phyloP scores from a whole-genome alignment of 2,113 vertebrate species.

The Pseudonaja textilis region DNA sequence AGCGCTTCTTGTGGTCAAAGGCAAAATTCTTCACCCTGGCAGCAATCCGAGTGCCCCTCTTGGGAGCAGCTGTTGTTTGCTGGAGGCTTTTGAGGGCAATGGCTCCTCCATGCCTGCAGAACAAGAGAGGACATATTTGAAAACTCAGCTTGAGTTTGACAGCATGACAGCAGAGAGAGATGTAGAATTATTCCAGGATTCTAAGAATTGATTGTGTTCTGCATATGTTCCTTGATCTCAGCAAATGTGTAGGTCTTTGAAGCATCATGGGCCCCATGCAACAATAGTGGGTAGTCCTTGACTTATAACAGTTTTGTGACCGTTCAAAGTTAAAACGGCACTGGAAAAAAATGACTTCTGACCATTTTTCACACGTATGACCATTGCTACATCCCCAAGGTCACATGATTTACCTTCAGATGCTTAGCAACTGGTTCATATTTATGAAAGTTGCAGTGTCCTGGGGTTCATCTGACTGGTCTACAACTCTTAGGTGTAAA shows the following conservation, averaged over 20 bases:
- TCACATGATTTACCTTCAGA: neutral
- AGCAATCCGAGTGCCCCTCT: slow-evolving; percentile 83
- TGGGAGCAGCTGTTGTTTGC: slow-evolving; percentile 27
- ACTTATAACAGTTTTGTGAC: neutral
- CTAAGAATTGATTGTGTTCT: neutral
- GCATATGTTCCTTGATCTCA: neutral
- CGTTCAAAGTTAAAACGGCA: neutral
- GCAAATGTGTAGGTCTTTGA: neutral
- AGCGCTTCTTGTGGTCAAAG: slow-evolving; percentile 87
- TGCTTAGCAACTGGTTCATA: neutral
- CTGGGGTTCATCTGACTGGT: neutral
- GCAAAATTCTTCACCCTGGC: slow-evolving; percentile 91
- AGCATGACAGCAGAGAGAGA: neutral
- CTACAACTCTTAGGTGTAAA: neutral
- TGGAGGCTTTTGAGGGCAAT: neutral
- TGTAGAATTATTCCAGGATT: neutral
- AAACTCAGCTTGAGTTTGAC: neutral
- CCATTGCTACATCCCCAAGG: neutral
- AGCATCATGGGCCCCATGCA: neutral
- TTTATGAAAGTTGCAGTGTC: neutral
- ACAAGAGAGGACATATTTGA: neutral
- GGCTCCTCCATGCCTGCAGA: neutral
- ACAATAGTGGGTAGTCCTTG: neutral
- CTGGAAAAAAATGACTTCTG: neutral
- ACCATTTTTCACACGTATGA: neutral